Conservation (phyloP, 2,888 invertebrate species). For the Mechanitis messenoides region DNA sequence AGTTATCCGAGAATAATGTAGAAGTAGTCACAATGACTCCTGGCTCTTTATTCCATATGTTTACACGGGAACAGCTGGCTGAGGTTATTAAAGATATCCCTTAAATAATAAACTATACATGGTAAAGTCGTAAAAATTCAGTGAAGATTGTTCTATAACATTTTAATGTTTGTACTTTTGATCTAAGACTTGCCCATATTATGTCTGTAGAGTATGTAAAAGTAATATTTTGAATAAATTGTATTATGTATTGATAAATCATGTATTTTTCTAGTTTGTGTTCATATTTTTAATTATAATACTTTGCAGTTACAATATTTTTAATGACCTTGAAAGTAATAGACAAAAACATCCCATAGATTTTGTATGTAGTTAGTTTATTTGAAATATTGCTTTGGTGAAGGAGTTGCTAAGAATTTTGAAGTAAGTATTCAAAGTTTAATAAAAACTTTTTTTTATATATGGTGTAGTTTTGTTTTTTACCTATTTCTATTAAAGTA, state of each 20-base stretch:
- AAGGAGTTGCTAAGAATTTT: constrained; percentile 42
- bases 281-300: constrained; percentile 11
- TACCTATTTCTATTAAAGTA: neutral
- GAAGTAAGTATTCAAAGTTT: constrained; percentile 56
- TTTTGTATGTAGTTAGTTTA: constrained; percentile 36
- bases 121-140: constrained; percentile 27
- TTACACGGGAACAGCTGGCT: constrained; percentile 91
- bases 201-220: constrained; percentile 26
- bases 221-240: constrained; percentile 61
- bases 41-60: constrained; percentile 90
- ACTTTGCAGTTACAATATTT: too few relatives aligned
- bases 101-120: constrained; percentile 50
- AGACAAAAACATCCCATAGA: neutral
- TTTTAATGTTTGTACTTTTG: neutral
- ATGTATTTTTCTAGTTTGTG: constrained; percentile 8
- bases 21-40: constrained; percentile 97
- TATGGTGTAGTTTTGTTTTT: constrained; percentile 35
- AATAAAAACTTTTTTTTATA: constrained; percentile 42
- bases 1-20: constrained; percentile 96
- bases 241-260: constrained; percentile 20
- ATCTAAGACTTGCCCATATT: constrained; percentile 11
- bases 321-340: too few relatives aligned
- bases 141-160: constrained; percentile 2
- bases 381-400: constrained; percentile 54
- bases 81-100: constrained; percentile 88